Percentiles rank a stretch among this genome's conserved stretches.
Conservation (phyloP, 2,888 invertebrate genomes). For the Apodemia mormo region DNA sequence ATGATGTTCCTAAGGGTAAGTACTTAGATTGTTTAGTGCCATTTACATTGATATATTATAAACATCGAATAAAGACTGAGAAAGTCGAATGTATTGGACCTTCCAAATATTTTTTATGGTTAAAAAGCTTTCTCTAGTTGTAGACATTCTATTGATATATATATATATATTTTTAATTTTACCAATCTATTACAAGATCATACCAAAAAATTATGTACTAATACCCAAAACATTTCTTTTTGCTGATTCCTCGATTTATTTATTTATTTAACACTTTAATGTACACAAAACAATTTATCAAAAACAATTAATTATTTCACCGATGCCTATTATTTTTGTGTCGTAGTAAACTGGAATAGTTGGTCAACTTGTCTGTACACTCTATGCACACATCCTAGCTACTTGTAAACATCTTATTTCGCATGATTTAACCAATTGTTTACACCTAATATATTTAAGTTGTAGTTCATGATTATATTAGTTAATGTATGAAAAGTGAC, state of each 20-base stretch:
- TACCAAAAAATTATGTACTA: not conserved
- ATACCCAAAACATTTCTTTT: too few species aligned
- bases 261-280: too few species aligned
- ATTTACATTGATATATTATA: conserved; percentile 55
- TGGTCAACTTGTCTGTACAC: too few species aligned
- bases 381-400: too few species aligned
- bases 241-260: too few species aligned
- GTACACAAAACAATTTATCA: too few species aligned
- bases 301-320: too few species aligned
- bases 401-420: not conserved
- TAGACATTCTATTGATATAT: conserved; percentile 24
- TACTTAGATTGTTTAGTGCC: conserved; percentile 69
- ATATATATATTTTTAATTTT: not conserved
- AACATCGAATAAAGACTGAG: conserved; percentile 75
- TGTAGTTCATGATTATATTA: not conserved
- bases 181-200: not conserved
- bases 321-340: too few species aligned
- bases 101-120: conserved; percentile 16
- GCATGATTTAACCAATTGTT: not conserved
- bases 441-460: not conserved
- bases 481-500: not conserved
- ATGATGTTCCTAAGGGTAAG: conserved; percentile 62
- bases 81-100: conserved; percentile 44
- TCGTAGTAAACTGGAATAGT: too few species aligned
- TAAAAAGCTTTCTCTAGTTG: conserved; percentile 17